Percentiles rank a stretch among this genome's conserved stretches.
phyloP scores from a whole-genome alignment of 2,888 invertebrate genomes.

The Agelastica alni region DNA sequence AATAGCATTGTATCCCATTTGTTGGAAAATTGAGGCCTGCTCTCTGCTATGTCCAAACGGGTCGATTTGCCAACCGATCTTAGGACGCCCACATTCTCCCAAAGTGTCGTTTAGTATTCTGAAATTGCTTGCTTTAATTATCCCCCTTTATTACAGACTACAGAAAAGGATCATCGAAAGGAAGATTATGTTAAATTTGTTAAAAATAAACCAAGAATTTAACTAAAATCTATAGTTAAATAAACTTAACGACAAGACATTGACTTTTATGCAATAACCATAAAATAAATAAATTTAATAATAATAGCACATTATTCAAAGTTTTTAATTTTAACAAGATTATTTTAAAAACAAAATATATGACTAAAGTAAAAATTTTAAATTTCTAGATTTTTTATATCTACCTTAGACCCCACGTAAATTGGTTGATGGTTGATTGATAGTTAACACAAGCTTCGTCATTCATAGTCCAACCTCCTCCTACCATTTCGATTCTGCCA shows the following conservation, averaged over 20 bases:
- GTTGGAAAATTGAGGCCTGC: constrained; percentile 74
- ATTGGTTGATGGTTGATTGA: constrained; percentile 71
- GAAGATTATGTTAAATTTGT: no score
- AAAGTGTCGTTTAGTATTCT: constrained; percentile 73
- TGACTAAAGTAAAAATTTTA: no score
- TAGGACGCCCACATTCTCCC: constrained; percentile 70
- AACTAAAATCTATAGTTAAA: no score
- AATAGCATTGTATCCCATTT: constrained; percentile 72
- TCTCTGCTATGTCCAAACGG: constrained; percentile 85
- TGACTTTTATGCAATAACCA: no score
- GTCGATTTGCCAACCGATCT: constrained; percentile 78
- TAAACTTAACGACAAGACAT: no score
- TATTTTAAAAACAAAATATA: no score
- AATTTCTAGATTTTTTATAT: no score
- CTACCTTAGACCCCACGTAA: constrained; percentile 70
- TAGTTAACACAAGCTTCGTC: constrained; percentile 71
- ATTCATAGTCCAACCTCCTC: constrained; percentile 66
- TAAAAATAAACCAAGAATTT: no score
- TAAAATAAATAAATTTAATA: no score
- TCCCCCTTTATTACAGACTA: background rate
- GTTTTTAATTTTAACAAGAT: no score
- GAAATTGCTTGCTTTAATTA: constrained; percentile 49
- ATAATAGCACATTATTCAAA: no score
- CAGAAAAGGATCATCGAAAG: no score
- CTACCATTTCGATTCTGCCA: constrained; percentile 65